A percentile compares a stretch with the other conserved stretches of the same genome.
Conservation (phyloP, 2,888 invertebrate species). For the Idaea aversata region DNA sequence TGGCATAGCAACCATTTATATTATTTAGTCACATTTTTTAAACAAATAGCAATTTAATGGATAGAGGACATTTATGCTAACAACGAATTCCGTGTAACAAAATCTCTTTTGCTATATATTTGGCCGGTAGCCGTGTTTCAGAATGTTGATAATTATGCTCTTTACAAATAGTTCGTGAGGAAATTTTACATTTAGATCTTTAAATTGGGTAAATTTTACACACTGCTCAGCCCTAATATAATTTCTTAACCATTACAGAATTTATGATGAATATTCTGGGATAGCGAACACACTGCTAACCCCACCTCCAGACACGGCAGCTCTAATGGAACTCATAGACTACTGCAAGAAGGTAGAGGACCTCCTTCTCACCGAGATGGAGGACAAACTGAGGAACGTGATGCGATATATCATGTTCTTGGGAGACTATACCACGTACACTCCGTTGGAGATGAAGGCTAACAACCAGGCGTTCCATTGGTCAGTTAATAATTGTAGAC, state of each 20-base stretch:
- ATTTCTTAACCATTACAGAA: slow-evolving; percentile 66
- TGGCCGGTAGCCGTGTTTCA: neutral
- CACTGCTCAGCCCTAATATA: neutral
- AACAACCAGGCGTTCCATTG: slow-evolving; percentile 94
- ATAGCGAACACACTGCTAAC: slow-evolving; percentile 90
- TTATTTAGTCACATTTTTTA: too few species aligned
- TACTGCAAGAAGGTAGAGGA: slow-evolving; percentile 89
- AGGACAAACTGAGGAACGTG: slow-evolving; percentile 84
- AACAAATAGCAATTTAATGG: too few species aligned
- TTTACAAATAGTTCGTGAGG: too few species aligned
- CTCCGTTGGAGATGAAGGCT: slow-evolving; percentile 92
- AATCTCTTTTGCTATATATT: neutral
- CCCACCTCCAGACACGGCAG: slow-evolving; percentile 90
- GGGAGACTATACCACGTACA: slow-evolving; percentile 89
- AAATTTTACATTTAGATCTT: too few species aligned
- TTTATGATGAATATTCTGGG: slow-evolving; percentile 90
- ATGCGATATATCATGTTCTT: slow-evolving; percentile 89
- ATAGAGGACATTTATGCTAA: too few species aligned
- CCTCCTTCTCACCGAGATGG: slow-evolving; percentile 85
- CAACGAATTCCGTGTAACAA: too few species aligned
- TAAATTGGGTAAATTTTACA: neutral
- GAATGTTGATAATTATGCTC: too few species aligned
- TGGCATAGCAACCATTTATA: too few species aligned
- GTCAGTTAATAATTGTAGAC: slow-evolving; percentile 64
- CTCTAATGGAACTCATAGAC: slow-evolving; percentile 89